Conservation (phyloP, 2,113 vertebrate genomes). For the Albula glossodonta region DNA sequence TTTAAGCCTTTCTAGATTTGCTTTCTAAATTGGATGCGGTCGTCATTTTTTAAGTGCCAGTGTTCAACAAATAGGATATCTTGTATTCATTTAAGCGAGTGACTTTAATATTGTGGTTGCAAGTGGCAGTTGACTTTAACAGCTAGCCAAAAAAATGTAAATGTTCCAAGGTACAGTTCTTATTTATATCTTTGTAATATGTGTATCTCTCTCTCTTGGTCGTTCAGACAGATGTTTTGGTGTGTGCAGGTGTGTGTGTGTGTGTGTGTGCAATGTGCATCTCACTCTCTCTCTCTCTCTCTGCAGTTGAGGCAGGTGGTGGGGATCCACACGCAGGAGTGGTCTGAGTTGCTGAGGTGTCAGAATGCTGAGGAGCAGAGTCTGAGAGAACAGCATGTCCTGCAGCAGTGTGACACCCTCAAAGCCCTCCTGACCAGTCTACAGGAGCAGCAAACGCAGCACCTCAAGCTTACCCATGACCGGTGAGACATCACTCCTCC, state of each 20-base stretch:
- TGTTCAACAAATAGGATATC: too few relatives aligned
- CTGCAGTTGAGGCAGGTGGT: constrained; percentile 91
- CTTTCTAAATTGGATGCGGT: too few relatives aligned
- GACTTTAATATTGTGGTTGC: too few relatives aligned
- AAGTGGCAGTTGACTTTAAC: too few relatives aligned
- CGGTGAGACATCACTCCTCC: constrained; percentile 65
- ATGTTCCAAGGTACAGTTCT: too few relatives aligned
- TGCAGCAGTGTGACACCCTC: constrained; percentile 91
- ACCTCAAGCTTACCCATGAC: constrained; percentile 92
- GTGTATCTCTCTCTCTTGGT: not conserved
- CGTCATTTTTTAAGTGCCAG: too few relatives aligned
- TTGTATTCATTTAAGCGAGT: too few relatives aligned
- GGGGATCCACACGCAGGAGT: constrained; percentile 95
- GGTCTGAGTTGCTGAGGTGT: constrained; percentile 91
- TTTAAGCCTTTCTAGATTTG: too few relatives aligned
- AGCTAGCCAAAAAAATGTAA: too few relatives aligned
- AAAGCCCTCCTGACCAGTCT: constrained; percentile 82
- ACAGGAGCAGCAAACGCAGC: constrained; percentile 90
- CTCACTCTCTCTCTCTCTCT: not conserved
- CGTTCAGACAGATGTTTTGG: not conserved
- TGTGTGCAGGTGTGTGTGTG: not conserved
- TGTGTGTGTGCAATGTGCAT: too few relatives aligned
- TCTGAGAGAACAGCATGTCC: constrained; percentile 85
- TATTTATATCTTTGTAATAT: too few relatives aligned
- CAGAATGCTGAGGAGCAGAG: constrained; percentile 90